Base-by-base conservation (phyloP, 1,140 invertebrate genomes). In the Drosophila bipectinata region DNA sequence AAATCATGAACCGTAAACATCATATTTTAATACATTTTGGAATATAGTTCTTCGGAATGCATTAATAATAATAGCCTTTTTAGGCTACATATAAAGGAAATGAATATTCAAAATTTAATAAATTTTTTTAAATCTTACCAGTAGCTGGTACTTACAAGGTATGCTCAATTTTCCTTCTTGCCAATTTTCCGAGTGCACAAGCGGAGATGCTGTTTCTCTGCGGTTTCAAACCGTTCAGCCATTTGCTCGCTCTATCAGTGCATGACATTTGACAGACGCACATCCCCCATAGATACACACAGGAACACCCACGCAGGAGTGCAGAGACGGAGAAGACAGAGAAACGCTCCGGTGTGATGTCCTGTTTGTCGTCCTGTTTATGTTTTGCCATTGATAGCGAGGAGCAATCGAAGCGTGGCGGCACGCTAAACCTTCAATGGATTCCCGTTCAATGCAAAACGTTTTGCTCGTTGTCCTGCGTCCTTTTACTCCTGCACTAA, bases 221-320 rank as follows among this genome's bases (percentile, higher is more conserved):
- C 61, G 78, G 66, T 62, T 72, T 64, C 74, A 60, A 78, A 87
- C 64, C 61, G 74, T 76, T 63, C 77, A 87, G 72, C 64, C 74
- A 87, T 87, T 88, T 71, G 75, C 63, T 63, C 64, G 83, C 82
- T 87, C 83, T 72, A 87, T 68, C 83, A 89, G 83, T 72, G 72
- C 79, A 79, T 79, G 83, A 79, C 83, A 88, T 83, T 77, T 88
- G 83, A 79, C 77, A 76, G 78, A 79, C 76, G 44, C 18, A 8
- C 44, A 21, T 21, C 15, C 44, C 44, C 21, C 44, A 7, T 15
- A 45, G n/a, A 44, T 6, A 45, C 14, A 6, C 7, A 44, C n/a
- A 44, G 12, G 15, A 8, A 21, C 44, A 47, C 9, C 7, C 18
- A 10, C 34, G 4, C 34, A 18, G 18, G 4, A 44, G 21, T 44